phyloP scores from a whole-genome alignment of 2,113 vertebrate genomes.

The Leptosomus discolor region DNA sequence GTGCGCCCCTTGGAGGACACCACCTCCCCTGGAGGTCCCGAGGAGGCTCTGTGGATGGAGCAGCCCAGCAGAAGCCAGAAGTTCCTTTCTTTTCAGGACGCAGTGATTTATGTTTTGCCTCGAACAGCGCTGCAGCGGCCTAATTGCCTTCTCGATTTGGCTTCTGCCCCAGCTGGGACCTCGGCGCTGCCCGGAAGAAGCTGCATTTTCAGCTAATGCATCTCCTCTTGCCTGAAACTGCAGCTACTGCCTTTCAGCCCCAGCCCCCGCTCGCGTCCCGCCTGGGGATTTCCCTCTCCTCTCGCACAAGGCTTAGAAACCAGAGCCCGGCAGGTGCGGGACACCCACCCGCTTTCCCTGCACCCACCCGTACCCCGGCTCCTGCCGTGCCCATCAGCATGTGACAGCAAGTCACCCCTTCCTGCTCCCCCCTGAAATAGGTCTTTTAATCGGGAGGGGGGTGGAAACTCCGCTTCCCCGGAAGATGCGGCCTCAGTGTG shows the following conservation, averaged over 20 bases:
- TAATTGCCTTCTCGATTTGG: background rate
- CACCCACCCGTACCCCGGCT: background rate
- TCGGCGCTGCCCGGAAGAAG: background rate
- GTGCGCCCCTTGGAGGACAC: fast-evolving
- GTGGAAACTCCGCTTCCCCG: background rate
- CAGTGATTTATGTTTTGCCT: background rate
- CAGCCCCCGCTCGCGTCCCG: fast-evolving
- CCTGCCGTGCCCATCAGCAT: fast-evolving
- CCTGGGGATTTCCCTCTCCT: background rate
- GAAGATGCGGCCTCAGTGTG: fast-evolving
- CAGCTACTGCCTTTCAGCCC: background rate
- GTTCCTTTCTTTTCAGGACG: background rate
- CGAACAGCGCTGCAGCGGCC: background rate
- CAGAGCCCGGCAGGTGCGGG: background rate
- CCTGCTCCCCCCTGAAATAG: background rate
- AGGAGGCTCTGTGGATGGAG: background rate
- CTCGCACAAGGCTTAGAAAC: fast-evolving
- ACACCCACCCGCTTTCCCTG: background rate
- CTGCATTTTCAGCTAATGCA: background rate
- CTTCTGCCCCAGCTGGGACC: background rate
- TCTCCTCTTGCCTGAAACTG: background rate
- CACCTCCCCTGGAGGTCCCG: background rate
- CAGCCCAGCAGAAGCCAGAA: background rate
- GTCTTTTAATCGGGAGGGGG: fast-evolving
- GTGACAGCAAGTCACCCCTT: background rate